A percentile compares a stretch with the other conserved stretches of the same genome.
Evolutionary conservation across 2,797 vertebrate genomes (phyloP).

Genomic region (Danionella dracula): DNA sequence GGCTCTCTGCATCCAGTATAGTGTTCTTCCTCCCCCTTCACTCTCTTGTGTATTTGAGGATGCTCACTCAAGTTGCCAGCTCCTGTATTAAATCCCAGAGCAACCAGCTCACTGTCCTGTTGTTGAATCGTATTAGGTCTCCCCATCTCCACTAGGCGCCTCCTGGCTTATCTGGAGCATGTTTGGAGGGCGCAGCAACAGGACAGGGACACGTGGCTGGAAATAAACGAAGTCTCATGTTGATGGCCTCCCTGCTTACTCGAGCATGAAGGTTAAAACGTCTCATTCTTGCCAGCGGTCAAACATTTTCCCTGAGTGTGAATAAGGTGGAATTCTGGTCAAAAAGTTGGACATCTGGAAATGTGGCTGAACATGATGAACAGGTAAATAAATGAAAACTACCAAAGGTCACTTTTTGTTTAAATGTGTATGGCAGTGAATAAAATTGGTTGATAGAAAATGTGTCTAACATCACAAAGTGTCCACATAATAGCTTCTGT

Average conservation of each 20-base stretch:
- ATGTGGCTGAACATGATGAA: slow-evolving; percentile 1
- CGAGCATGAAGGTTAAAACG: slow-evolving; percentile 39
- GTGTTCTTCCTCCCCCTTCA: neutral
- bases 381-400: slow-evolving; percentile 8
- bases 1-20: slow-evolving; percentile 1
- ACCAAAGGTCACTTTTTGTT: neutral
- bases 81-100: slow-evolving; percentile 39
- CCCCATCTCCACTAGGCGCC: slow-evolving; percentile 4
- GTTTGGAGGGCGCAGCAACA: slow-evolving; percentile 13
- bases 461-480: neutral
- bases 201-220: slow-evolving; percentile 23
- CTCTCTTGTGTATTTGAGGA: slow-evolving; percentile 11
- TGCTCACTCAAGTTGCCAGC: slow-evolving; percentile 31
- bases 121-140: slow-evolving; percentile 14
- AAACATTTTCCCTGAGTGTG: slow-evolving; percentile 6
- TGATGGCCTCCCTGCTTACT: slow-evolving; percentile 1
- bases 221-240: slow-evolving; percentile 26
- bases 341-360: neutral
- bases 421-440: neutral
- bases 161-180: slow-evolving; percentile 31
- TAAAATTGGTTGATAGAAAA: neutral
- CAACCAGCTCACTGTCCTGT: slow-evolving; percentile 17
- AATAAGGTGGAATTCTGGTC: slow-evolving; percentile 4
- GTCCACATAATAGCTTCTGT: neutral
- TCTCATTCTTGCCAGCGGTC: slow-evolving; percentile 12